These are phyloP conservation scores for Acipenser ruthenus DNA, from an alignment of 2,797 vertebrate genomes.

Conservation along the genomic window DNA sequence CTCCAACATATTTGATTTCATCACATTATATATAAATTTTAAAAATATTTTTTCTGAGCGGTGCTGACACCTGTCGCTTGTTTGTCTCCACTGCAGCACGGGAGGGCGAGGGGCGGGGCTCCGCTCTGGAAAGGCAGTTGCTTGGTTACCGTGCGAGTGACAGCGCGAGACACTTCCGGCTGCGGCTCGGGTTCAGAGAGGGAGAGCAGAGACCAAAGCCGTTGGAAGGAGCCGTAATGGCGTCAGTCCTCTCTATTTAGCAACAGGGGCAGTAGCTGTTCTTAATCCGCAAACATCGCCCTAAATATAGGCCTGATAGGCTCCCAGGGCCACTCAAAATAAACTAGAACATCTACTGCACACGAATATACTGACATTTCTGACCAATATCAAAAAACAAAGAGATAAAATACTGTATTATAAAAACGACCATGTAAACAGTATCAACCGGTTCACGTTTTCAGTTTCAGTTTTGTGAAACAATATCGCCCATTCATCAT, in stretches of 20 bases:
- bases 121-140: constrained; percentile 43
- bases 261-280: constrained; percentile 63
- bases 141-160: constrained; percentile 45
- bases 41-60: neutral
- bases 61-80: constrained; percentile 16
- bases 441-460: constrained; percentile 72
- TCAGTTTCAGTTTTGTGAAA: constrained; percentile 65
- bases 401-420: constrained; percentile 53
- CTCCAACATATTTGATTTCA: no score
- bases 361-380: constrained; percentile 73
- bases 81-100: constrained; percentile 13
- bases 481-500: constrained; percentile 55
- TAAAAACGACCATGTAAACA: constrained; percentile 77
- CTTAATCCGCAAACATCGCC: constrained; percentile 77
- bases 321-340: constrained; percentile 72
- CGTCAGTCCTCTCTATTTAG: constrained; percentile 63
- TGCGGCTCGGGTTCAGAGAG: constrained; percentile 24
- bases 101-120: constrained; percentile 33
- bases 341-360: constrained; percentile 74
- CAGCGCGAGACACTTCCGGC: constrained; percentile 46
- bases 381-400: constrained; percentile 56
- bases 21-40: no score
- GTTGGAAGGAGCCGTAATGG: constrained; percentile 70
- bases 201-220: constrained; percentile 18
- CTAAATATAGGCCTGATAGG: constrained; percentile 70